phyloP scores from a whole-genome alignment of 2,113 vertebrate species.

The Podocnemis expansa region DNA sequence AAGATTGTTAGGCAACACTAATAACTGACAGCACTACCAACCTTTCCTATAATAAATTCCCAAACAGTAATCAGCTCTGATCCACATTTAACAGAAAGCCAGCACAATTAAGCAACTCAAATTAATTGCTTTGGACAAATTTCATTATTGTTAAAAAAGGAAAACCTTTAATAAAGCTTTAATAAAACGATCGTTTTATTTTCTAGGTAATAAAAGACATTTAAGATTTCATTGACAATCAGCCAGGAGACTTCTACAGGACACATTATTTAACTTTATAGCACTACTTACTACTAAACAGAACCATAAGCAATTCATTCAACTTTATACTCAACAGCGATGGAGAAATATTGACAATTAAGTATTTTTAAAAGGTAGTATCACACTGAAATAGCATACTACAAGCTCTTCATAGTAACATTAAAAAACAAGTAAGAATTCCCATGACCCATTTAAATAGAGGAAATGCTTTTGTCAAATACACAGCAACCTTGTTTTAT shows the following conservation, averaged over 20 bases:
- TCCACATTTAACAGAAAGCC: background rate
- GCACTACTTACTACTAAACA: background rate
- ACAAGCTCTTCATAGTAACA: background rate
- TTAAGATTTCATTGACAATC: background rate
- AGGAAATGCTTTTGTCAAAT: background rate
- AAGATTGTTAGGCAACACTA: background rate
- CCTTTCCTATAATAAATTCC: background rate
- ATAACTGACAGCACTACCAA: background rate
- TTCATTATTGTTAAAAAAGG: background rate
- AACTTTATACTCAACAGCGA: background rate
- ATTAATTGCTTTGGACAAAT: background rate
- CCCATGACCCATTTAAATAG: background rate
- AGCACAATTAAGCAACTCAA: background rate
- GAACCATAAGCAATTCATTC: background rate
- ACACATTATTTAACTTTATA: background rate
- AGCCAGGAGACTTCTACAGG: background rate
- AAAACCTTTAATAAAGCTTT: background rate
- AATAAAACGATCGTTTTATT: background rate
- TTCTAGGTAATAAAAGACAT: background rate
- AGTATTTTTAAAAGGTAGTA: background rate
- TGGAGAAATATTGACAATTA: background rate
- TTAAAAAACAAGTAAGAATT: background rate
- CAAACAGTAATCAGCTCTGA: rapidly evolving
- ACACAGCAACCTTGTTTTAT: background rate
- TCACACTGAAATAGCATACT: background rate